phyloP scores from a whole-genome alignment of 2,113 vertebrate species.

The Tretioscincus oriximinensis region DNA sequence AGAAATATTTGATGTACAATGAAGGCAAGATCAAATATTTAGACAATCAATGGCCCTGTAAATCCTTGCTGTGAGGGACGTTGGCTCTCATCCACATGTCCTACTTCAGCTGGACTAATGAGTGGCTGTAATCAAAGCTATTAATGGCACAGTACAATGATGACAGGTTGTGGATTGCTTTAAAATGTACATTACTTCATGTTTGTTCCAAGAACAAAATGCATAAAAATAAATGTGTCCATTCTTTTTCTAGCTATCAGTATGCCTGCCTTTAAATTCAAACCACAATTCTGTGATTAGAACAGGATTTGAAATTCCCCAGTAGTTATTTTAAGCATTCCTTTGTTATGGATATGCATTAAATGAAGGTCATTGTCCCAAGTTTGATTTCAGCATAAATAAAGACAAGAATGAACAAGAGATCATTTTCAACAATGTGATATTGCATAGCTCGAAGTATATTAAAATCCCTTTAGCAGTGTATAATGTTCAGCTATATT shows the following conservation, averaged over 20 bases:
- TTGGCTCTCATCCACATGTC: constrained; percentile 46
- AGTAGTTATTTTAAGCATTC: background rate
- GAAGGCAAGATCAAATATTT: constrained; percentile 55
- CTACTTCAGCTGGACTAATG: constrained; percentile 40
- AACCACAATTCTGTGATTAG: constrained; percentile 17
- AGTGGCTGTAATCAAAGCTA: constrained; percentile 40
- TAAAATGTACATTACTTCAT: constrained; percentile 23
- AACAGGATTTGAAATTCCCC: constrained; percentile 13
- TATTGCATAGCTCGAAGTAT: background rate
- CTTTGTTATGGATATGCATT: constrained; percentile 35
- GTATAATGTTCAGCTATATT: background rate
- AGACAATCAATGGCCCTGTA: constrained; percentile 51
- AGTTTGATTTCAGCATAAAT: constrained; percentile 24
- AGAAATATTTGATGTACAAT: constrained; percentile 56
- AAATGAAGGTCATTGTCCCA: constrained; percentile 5
- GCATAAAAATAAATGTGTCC: background rate
- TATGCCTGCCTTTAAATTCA: constrained; percentile 38
- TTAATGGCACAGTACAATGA: constrained; percentile 36
- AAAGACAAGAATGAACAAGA: background rate
- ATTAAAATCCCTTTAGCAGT: background rate
- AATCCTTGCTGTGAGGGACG: constrained; percentile 31
- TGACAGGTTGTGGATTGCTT: constrained; percentile 34
- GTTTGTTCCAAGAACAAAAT: constrained; percentile 39
- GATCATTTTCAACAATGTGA: background rate
- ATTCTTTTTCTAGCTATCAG: constrained; percentile 15